A percentile compares a stretch with the other conserved stretches of the same genome.
Evolutionary conservation across 2,113 vertebrate species (phyloP).

Genomic region (Crotophaga sulcirostris): DNA sequence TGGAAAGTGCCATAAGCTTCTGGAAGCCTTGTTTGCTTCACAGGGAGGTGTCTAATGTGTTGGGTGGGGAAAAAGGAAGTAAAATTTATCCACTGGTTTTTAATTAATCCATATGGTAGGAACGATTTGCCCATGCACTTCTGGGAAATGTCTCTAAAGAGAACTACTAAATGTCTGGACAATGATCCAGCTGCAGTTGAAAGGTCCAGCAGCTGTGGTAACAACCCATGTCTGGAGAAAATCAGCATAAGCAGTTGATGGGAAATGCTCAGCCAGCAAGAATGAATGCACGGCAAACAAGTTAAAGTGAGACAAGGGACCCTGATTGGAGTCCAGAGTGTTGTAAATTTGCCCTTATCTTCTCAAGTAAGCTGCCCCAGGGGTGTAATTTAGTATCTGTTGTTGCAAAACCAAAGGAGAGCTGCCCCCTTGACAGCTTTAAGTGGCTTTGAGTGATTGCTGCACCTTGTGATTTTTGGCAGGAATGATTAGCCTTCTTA

Average conservation of each 20-base stretch:
- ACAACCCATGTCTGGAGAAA: not conserved
- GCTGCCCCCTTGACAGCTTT: not conserved
- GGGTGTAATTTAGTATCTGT: not conserved
- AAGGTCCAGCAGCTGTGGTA: not conserved
- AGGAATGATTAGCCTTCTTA: not conserved
- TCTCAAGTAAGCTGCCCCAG: not conserved
- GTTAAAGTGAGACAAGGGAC: not conserved
- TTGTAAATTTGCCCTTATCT: not conserved
- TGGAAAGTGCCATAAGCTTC: not conserved
- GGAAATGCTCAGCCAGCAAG: not conserved
- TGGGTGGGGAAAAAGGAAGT: not conserved
- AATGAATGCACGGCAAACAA: not conserved
- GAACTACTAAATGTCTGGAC: not conserved
- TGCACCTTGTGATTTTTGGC: not conserved
- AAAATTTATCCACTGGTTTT: not conserved
- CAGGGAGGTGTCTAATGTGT: rapidly evolving
- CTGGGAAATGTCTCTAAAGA: not conserved
- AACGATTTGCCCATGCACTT: not conserved
- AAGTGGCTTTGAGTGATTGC: not conserved
- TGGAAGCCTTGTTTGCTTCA: not conserved
- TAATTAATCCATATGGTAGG: not conserved
- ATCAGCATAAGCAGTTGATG: not conserved
- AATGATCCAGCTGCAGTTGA: not conserved
- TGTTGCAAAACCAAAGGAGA: not conserved
- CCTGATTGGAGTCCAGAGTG: not conserved